phyloP scores from a whole-genome alignment of 2,797 vertebrate genomes.

The Hippopotamyrus pictus region DNA sequence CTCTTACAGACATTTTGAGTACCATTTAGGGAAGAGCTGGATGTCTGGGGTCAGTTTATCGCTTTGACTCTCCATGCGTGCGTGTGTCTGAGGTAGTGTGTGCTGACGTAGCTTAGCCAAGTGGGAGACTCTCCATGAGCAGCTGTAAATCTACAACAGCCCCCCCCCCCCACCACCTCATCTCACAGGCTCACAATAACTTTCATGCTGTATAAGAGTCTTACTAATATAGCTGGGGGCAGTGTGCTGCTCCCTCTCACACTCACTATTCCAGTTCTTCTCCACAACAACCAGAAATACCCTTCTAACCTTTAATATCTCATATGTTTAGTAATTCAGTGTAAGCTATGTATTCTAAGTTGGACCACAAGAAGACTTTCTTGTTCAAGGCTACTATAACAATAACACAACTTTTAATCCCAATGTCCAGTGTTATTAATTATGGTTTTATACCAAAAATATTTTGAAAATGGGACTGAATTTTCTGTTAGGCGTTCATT shows the following conservation, averaged over 20 bases:
- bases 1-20: not conserved
- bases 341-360: not conserved
- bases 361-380: not conserved
- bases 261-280: not conserved
- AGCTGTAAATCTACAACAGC: conserved; percentile 40
- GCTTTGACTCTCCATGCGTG: not conserved
- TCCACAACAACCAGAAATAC: not conserved
- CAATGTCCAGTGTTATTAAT: not conserved
- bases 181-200: conserved; percentile 40
- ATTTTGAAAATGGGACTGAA: not conserved
- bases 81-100: not conserved
- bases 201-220: conserved; percentile 31
- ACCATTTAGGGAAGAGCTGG: not conserved
- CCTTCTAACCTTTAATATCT: not conserved
- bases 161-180: conserved; percentile 30
- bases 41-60: not conserved
- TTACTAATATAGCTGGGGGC: conserved; percentile 17
- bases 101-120: not conserved
- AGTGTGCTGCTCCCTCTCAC: conserved; percentile 11
- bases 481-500: not conserved
- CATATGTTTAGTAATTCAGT: not conserved
- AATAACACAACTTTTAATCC: not conserved
- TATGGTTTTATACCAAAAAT: not conserved
- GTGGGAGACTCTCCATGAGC: conserved; percentile 24
- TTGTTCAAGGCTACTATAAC: not conserved